Evolutionary conservation across 2,888 invertebrate genomes (phyloP).

Genomic region (Diplazon laetatorius): DNA sequence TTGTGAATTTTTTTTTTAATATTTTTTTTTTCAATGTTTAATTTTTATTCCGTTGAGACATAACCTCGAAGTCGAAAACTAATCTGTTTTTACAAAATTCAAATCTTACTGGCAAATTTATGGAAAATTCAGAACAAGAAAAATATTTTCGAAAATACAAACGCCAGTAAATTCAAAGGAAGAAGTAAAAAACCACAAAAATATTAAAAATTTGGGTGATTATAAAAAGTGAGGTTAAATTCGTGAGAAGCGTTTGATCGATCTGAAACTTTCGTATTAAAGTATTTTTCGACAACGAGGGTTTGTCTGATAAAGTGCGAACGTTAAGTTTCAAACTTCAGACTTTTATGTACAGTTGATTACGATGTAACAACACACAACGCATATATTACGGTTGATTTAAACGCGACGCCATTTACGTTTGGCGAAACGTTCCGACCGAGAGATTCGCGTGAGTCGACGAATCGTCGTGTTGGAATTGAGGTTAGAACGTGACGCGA

Average conservation of each 20-base stretch:
- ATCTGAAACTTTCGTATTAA: constrained; percentile 11
- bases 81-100: too few species aligned
- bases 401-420: constrained; percentile 68
- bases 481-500: constrained; percentile 57
- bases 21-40: too few species aligned
- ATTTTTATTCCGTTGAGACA: constrained; percentile 58
- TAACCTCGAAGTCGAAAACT: background rate
- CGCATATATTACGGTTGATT: constrained; percentile 80
- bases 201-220: background rate
- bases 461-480: background rate
- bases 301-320: constrained; percentile 68
- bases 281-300: constrained; percentile 28
- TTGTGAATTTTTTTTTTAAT: too few species aligned
- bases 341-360: constrained; percentile 80
- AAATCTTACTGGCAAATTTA: too few species aligned
- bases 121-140: too few species aligned
- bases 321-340: constrained; percentile 78
- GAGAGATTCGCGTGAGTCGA: constrained; percentile 9
- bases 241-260: background rate
- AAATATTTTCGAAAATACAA: too few species aligned
- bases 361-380: constrained; percentile 77
- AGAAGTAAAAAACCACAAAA: background rate
- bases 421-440: constrained; percentile 63
- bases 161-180: too few species aligned
- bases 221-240: background rate